Percentiles rank a stretch among this genome's conserved stretches.
phyloP scores from a whole-genome alignment of 2,797 vertebrate genomes.

The Tokudaia muenninki region DNA sequence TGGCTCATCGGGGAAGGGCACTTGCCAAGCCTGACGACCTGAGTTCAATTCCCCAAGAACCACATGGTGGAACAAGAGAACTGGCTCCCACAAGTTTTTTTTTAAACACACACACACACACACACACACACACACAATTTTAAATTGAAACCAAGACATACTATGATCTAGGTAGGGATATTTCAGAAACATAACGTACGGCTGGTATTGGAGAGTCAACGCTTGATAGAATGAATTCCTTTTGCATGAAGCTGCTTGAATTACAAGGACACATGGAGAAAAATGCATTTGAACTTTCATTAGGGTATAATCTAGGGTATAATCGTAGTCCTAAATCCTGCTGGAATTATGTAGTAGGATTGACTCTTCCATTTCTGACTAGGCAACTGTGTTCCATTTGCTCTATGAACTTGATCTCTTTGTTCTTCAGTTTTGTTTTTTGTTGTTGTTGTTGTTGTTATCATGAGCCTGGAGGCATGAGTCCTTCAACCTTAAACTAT shows the following conservation, averaged over 20 bases:
- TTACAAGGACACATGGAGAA: not conserved
- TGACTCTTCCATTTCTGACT: slow-evolving; percentile 34
- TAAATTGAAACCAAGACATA: not conserved
- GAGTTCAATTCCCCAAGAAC: not conserved
- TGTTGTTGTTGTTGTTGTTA: not conserved
- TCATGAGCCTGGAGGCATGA: not conserved
- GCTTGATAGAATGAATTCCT: not conserved
- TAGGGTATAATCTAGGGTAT: not conserved
- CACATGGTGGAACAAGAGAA: not conserved
- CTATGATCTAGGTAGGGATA: not conserved
- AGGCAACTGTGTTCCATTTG: not conserved
- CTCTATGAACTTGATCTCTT: not conserved
- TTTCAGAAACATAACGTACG: slow-evolving; percentile 13
- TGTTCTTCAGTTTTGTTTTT: not conserved
- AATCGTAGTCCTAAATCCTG: not conserved
- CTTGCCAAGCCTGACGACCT: not conserved
- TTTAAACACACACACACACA: not conserved
- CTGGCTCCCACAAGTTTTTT: not conserved
- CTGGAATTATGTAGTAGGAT: not conserved
- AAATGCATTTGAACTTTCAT: slow-evolving; percentile 1
- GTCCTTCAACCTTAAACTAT: not conserved
- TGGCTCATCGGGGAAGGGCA: not conserved
- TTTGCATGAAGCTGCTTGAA: not conserved
- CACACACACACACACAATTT: not conserved
- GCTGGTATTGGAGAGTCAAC: not conserved